Percentiles rank a stretch among this genome's conserved stretches.
These are phyloP conservation scores for Eutrigla gurnardus DNA, from an alignment of 2,797 vertebrate genomes.

Conservation along the genomic window DNA sequence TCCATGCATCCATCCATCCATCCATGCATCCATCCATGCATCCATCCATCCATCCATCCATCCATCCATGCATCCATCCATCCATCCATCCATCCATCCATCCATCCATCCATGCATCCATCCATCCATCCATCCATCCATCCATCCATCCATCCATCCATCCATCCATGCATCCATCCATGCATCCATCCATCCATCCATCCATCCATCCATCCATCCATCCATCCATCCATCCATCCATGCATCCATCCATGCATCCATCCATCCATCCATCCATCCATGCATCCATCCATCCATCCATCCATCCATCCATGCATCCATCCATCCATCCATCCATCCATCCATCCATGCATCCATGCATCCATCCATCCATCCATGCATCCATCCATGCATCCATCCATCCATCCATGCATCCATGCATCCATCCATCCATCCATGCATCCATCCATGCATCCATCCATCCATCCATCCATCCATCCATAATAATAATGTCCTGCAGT, in stretches of 20 bases:
- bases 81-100: background rate
- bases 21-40: too few species aligned
- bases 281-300: conserved; percentile 18
- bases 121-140: background rate
- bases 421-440: background rate
- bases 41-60: background rate
- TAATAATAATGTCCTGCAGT: conserved; percentile 19
- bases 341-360: background rate
- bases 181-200: background rate
- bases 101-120: conserved; percentile 15
- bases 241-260: conserved; percentile 3
- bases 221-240: conserved; percentile 1
- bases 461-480: background rate
- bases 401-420: conserved; percentile 22
- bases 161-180: background rate
- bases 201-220: background rate
- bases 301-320: background rate
- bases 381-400: background rate
- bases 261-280: background rate
- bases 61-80: background rate
- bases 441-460: background rate
- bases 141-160: background rate
- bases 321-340: background rate
- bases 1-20: too few species aligned
- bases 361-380: background rate